Base-by-base conservation (phyloP, 2,797 vertebrate genomes). In the Jordanella pulchra region DNA sequence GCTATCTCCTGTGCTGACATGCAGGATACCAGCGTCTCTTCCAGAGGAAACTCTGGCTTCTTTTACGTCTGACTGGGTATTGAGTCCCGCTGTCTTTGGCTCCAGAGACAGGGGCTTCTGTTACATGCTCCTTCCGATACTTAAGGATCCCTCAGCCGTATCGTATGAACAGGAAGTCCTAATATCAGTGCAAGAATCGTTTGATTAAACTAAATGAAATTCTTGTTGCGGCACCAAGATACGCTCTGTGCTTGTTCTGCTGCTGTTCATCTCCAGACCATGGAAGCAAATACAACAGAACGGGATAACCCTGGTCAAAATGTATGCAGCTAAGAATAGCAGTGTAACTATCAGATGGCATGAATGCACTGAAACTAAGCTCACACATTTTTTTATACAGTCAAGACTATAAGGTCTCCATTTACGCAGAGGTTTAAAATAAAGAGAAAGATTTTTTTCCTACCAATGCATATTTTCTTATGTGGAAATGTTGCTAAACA, bases 41-140 rank as follows among this genome's bases (percentile, higher is more conserved):
- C 81, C 78, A 89, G 81, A 91, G 90, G 91, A 93, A 94, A 86
- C 80, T 90, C 89, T 92, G 92, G 85, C 87, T 91, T 93, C 87
- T 91, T 88, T 92, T 87, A 91, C 76, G 54, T 90, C 89, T 90
- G 86, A 84, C 63, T 78, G 76, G 85, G 89, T 89, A 85, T 77
- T 72, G 71, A 91, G 79, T 63, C 84, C 78, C 61, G 83, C 84
- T 89, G 84, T 87, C 83, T 90, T 92, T 87, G 89, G 91, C 89
- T 76, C 71, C 77, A 73, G 28, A 65, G 45, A 74, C 71, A 28
- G 68, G 39, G 17, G 87, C 79, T 88, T 79, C 78, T 84, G 79
- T 89, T 88, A 85, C 88, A 83, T 21, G 73, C 67, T 58, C 69
- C 79, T 86, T 89, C 86, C 79, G 68, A 83, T 82, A 76, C 79